These are phyloP conservation scores for Ceramica pisi DNA, from an alignment of 2,888 invertebrate species.

Conservation along the genomic window DNA sequence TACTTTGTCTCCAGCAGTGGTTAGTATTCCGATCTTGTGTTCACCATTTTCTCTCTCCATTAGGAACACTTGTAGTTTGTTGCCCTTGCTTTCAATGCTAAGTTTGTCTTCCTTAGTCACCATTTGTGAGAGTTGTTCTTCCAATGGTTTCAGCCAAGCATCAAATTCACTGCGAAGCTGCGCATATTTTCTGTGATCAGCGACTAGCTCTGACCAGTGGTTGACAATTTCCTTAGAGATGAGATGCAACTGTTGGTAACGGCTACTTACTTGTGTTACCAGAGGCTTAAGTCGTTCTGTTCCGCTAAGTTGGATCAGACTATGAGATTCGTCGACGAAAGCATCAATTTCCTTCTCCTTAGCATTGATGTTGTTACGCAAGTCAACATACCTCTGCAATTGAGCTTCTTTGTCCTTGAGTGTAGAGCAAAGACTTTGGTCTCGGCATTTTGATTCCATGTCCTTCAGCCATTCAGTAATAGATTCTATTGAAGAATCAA, in stretches of 20 bases:
- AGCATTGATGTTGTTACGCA: slow-evolving; percentile 94
- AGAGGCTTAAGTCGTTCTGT: slow-evolving; percentile 96
- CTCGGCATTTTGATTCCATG: slow-evolving; percentile 96
- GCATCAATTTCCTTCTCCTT: slow-evolving; percentile 96
- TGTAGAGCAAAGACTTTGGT: slow-evolving; percentile 95
- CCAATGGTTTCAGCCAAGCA: slow-evolving; percentile 94
- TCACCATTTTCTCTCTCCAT: slow-evolving; percentile 96
- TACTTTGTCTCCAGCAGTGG: slow-evolving; percentile 96
- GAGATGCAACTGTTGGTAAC: slow-evolving; percentile 95
- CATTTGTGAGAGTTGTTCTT: slow-evolving; percentile 92
- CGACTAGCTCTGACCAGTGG: slow-evolving; percentile 95
- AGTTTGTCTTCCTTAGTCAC: slow-evolving; percentile 92
- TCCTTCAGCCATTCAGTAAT: slow-evolving; percentile 96
- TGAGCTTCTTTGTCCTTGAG: slow-evolving; percentile 95
- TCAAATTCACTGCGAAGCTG: slow-evolving; percentile 94
- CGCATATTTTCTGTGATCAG: slow-evolving; percentile 95
- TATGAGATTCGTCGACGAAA: slow-evolving; percentile 97
- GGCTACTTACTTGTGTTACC: slow-evolving; percentile 96
- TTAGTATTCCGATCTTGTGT: slow-evolving; percentile 93
- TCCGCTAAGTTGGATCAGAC: slow-evolving; percentile 95
- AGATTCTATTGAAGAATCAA: slow-evolving; percentile 95
- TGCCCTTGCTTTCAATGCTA: slow-evolving; percentile 92
- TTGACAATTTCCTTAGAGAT: slow-evolving; percentile 96
- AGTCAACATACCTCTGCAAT: slow-evolving; percentile 93
- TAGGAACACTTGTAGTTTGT: slow-evolving; percentile 93